Base-by-base conservation (phyloP, 2,888 invertebrate species). In the Philhelius pedissequus region DNA sequence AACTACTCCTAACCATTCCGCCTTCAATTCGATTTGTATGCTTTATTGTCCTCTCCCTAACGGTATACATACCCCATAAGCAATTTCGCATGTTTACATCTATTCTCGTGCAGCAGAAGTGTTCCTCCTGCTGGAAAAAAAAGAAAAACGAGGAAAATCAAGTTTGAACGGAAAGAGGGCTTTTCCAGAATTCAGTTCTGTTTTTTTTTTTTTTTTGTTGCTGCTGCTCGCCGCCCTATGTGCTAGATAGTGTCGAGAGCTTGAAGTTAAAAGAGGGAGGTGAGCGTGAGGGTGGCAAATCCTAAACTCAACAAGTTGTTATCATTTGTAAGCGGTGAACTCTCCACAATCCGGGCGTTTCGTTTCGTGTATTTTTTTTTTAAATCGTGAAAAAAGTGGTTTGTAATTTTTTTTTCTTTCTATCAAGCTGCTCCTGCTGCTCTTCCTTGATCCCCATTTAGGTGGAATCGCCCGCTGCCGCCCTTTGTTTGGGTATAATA, bases 281-380 rank as follows among this genome's bases (percentile, higher is more conserved):
- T 48, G 62, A 38, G 13, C 58, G 52, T 6, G 56, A 54, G 80
- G 80, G 80, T 80, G 81, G 86, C 9, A 86, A 81, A 86, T 80
- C 80, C 76, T 77, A 86, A 87, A 86, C 87, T 87, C 87, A 87
- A 87, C 87, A 87, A 87, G 87, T 87, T 87, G 87, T 87, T 87
- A 87, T 87, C 87, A 87, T 87, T 87, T 87, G 87, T 87, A 87
- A 87, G 87, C 87, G 87, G 86, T 87, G 87, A 87, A 87, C 87
- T 87, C 87, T 87, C 87, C 81, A 81, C 80, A 80, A 86, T 86
- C 81, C 87, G 82, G 86, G 87, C 86, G 77, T 86, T 35, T 56
- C 20, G 77, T 86, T 48, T 48, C 18, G 8, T 22, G 20, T 45
- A 11, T 48, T 48, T 45, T 48, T 48, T 64, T 87, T 87, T 87